Evolutionary conservation across 64 coral and sea anemone genomes (phyloP).

Genomic region (Pachyseris speciosa): DNA sequence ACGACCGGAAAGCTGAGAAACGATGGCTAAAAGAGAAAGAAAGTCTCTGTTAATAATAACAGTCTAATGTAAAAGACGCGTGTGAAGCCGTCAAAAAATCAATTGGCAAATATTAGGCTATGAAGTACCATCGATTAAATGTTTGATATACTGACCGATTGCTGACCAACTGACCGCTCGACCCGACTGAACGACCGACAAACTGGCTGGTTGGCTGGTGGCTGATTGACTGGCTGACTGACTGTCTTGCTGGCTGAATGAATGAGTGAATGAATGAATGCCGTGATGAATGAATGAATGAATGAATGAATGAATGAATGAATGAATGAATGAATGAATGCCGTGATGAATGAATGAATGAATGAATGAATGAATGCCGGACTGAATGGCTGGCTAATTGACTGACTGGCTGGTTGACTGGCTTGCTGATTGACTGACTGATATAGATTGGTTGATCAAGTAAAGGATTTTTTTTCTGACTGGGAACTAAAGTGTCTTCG

Average conservation of each 20-base stretch:
- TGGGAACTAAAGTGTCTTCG: background rate
- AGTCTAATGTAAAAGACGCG: no score
- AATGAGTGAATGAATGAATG: background rate
- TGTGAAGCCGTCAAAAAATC: no score
- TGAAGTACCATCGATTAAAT: no score
- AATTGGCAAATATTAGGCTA: no score
- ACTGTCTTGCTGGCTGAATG: background rate
- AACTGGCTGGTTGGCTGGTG: no score
- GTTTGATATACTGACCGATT: background rate
- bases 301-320: background rate
- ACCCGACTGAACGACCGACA: background rate
- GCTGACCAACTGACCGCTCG: background rate
- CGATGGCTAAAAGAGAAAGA: conserved; percentile 4
- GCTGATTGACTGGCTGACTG: background rate
- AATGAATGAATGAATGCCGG: no score
- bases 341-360: background rate
- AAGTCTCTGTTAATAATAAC: background rate
- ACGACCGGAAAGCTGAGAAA: conserved; percentile 67
- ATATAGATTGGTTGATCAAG: no score
- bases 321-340: background rate
- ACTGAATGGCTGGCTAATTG: no score
- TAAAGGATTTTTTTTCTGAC: no score
- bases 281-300: background rate
- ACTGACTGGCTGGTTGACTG: no score
- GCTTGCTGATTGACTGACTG: no score